Evolutionary conservation across 2,888 invertebrate genomes (phyloP), one percentile per base, ranked within the genome.

Genomic region (Netelia melanura): DNA sequence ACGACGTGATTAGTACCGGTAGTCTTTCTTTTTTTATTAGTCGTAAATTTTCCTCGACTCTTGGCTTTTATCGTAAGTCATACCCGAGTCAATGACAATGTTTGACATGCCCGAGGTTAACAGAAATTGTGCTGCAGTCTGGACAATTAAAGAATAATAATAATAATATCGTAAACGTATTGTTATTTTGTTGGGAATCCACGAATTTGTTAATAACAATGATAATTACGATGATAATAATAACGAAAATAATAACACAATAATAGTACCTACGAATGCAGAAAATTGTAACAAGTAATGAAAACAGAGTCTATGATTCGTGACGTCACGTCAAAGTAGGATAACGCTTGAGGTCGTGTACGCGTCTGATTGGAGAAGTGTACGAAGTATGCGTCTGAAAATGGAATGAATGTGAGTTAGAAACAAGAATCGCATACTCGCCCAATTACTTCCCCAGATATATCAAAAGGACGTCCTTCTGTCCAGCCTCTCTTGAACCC

Each of bases 41-140:
- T 61, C 11, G 10, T 23, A 11, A 17, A 56, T 56, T 2, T 0
- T 23, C 21, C 23, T 61, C 58, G 58, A 61, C 23, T 61, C 23
- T n/a, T 56, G 1, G 3, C 5, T 30, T 30, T 17, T 8, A 56
- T 56, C 8, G 17, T 17, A n/a, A 56, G 8, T 1, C 17, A 21
- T 17, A 56, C 30, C 5, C 2, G 5, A 14, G 56, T 21, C 56
- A 6, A 0, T 17, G 5, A 56, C 56, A 8, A 56, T 2, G 21
- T 56, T n/a, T 17, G n/a, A 56, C 17, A 56, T 56, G 56, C 56
- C 21, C 56, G 56, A 21, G 21, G 56, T 56, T n/a, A 56, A 56
- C 25, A 56, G 1, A 14, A 54, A 54, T 3, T 8, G 17, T 17
- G 14, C 56, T 56, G 17, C n/a, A n/a, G 56, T 17, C n/a, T 56